These are phyloP conservation scores for Xestoiulus laeticollis DNA, from an alignment of 2,888 invertebrate species.

Conservation along the genomic window DNA sequence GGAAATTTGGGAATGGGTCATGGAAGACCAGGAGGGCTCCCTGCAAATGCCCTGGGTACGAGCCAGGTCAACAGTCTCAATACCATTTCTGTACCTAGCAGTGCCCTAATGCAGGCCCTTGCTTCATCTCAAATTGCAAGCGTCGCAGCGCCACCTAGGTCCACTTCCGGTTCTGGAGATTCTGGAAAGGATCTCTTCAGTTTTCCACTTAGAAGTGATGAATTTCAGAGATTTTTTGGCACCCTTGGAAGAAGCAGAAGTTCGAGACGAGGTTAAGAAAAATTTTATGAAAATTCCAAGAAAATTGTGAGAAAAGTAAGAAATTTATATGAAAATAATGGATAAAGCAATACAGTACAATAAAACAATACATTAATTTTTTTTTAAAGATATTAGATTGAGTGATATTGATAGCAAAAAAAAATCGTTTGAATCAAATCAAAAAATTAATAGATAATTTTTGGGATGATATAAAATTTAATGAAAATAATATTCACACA, in stretches of 20 bases:
- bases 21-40: slow-evolving; percentile 40
- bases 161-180: background rate
- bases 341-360: no score
- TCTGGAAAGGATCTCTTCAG: background rate
- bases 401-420: no score
- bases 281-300: no score
- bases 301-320: no score
- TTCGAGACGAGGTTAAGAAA: background rate
- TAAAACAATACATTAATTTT: no score
- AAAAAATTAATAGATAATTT: no score
- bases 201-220: background rate
- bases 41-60: background rate
- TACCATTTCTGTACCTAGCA: background rate
- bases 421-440: no score
- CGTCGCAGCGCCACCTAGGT: slow-evolving; percentile 15
- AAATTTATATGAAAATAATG: no score
- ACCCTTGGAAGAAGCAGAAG: background rate
- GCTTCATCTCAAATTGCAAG: background rate
- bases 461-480: no score
- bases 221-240: slow-evolving; percentile 15
- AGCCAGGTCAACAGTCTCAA: background rate
- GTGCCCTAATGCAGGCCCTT: background rate
- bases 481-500: no score
- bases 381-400: no score
- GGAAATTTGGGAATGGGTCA: slow-evolving; percentile 49